phyloP scores from a whole-genome alignment of 2,113 vertebrate species.

The Sceloporus tristichus region DNA sequence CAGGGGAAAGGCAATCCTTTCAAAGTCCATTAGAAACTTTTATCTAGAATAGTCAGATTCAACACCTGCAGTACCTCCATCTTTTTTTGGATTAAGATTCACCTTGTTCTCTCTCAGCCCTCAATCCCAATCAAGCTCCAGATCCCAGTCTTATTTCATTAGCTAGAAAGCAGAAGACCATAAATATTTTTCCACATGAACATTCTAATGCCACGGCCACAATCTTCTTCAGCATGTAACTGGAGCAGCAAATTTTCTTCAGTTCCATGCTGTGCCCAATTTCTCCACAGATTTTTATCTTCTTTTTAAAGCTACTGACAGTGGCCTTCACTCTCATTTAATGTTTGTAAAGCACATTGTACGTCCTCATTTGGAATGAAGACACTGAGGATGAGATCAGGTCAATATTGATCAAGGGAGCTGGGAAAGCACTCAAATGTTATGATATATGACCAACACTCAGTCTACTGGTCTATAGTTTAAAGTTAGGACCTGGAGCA shows the following conservation, averaged over 20 bases:
- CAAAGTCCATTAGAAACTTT: neutral
- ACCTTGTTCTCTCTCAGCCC: neutral
- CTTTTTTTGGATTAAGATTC: neutral
- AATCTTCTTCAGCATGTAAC: slow-evolving; percentile 30
- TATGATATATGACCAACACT: slow-evolving; percentile 21
- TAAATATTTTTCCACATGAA: neutral
- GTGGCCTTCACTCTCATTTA: neutral
- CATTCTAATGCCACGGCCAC: neutral
- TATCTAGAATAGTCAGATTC: neutral
- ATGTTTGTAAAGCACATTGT: neutral
- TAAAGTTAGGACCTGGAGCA: slow-evolving; percentile 43
- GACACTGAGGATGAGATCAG: slow-evolving; percentile 45
- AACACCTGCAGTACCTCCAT: neutral
- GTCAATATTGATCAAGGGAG: slow-evolving; percentile 38
- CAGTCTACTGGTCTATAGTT: slow-evolving; percentile 22
- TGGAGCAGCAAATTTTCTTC: slow-evolving; percentile 29
- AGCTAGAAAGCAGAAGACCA: neutral
- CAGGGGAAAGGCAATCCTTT: neutral
- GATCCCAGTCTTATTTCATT: neutral
- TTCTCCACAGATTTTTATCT: slow-evolving; percentile 22
- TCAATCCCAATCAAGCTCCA: neutral
- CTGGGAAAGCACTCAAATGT: slow-evolving; percentile 27
- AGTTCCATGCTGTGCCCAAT: neutral
- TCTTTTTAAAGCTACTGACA: neutral
- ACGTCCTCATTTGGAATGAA: neutral